Conservation (phyloP, 2,888 invertebrate genomes). For the Idaea aversata region DNA sequence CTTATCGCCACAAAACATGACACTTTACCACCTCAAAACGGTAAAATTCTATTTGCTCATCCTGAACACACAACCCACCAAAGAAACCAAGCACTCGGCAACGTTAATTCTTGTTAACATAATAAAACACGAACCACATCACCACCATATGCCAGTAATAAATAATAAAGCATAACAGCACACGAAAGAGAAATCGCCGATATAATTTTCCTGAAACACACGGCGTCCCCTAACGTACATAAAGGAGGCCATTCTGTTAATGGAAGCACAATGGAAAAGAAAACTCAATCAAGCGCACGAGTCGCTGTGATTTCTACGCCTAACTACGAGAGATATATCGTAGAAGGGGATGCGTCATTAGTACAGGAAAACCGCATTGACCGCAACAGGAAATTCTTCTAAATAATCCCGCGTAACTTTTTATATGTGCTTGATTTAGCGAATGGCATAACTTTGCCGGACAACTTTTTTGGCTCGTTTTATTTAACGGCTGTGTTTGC, state of each 20-base stretch:
- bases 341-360: constrained; percentile 68
- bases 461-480: constrained; percentile 39
- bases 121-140: constrained; percentile 11
- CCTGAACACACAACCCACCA: background rate
- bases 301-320: constrained; percentile 75
- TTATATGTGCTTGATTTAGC: constrained; percentile 63
- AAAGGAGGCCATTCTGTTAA: constrained; percentile 74
- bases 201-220: constrained; percentile 71
- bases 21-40: background rate
- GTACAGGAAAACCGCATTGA: constrained; percentile 56
- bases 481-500: constrained; percentile 24
- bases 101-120: background rate
- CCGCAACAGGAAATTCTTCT: constrained; percentile 55
- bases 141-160: constrained; percentile 14
- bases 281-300: constrained; percentile 77
- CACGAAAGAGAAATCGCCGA: constrained; percentile 61
- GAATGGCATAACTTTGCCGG: constrained; percentile 41
- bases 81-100: background rate
- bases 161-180: constrained; percentile 20
- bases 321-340: constrained; percentile 75
- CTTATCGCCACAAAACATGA: background rate
- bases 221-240: constrained; percentile 56
- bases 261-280: constrained; percentile 76
- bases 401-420: constrained; percentile 63
- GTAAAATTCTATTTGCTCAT: background rate